Evolutionary conservation across 1,140 invertebrate species (phyloP), one percentile per base, ranked within the genome.

Genomic region (Drosophila fuyamai): DNA sequence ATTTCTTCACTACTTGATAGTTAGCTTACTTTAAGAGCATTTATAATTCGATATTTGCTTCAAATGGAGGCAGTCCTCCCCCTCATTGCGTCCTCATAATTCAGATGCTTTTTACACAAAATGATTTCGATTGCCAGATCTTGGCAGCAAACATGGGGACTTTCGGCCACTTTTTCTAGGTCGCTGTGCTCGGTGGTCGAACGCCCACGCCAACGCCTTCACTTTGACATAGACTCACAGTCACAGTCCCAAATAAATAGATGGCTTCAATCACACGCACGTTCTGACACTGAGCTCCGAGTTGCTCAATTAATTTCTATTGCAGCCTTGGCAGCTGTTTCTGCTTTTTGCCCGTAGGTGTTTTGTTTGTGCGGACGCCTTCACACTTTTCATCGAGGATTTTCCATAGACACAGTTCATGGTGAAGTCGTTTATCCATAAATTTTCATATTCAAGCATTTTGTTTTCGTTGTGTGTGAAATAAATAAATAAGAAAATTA

Each of bases 301-400:
- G 76, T 71, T 81, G 76, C 84, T 89, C 84, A 89, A 88, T 88
- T 88, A 88, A 89, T 88, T 88, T 78, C 74, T 80, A 89, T 78
- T 88, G 84, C 81, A 89, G 70, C 84, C 84, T 89, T 88, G 84
- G 84, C 84, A 86, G 84, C 79, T 88, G 83, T 68, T 70, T 57
- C 62, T 68, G 75, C 47, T 76, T 71, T 58, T 41, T 58, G 41
- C 29, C 41, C 61, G 79, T 88, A 72, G 70, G 55, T 82, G 55
- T 59, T 36, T 38, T 55, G 35, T 58, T 56, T 76, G 77, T 43
- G 40, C 55, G 53, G 60, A n/a, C 18, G 54, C 54, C 54, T 65
- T 63, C 57, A 48, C 62, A 66, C 55, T 53, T 75, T 75, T 57
- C 57, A 78, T 63, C 62, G 41, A 74, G 72, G 44, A 59, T 57